Percentiles rank a stretch among this genome's conserved stretches.
These are phyloP conservation scores for Drosophila rufa DNA, from an alignment of 1,140 invertebrate species.

Conservation along the genomic window DNA sequence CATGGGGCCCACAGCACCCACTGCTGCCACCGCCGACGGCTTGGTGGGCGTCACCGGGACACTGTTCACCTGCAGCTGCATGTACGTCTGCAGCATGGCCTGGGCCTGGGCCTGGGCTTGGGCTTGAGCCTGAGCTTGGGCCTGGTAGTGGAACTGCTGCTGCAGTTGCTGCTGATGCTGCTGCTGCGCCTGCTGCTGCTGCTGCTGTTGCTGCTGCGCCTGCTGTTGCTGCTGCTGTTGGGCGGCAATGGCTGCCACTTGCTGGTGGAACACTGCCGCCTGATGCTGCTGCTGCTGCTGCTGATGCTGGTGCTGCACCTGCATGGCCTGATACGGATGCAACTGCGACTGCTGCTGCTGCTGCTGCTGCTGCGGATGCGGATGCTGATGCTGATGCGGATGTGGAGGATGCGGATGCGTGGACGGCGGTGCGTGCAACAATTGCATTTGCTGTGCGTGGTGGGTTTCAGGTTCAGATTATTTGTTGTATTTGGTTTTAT, in stretches of 20 bases:
- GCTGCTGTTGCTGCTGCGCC: slow-evolving; percentile 43
- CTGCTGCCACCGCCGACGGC: slow-evolving; percentile 34
- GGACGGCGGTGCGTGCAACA: slow-evolving; percentile 81
- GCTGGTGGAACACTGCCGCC: slow-evolving; percentile 55
- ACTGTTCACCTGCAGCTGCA: slow-evolving; percentile 82
- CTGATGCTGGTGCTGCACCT: slow-evolving; percentile 57
- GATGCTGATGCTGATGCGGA: slow-evolving; percentile 64
- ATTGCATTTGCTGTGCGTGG: slow-evolving; percentile 85
- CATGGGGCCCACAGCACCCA: slow-evolving; percentile 34
- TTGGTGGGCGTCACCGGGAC: slow-evolving; percentile 74
- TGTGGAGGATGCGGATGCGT: slow-evolving; percentile 76
- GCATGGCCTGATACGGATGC: slow-evolving; percentile 43
- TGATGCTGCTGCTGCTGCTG: slow-evolving; percentile 62
- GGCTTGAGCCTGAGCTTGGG: slow-evolving; percentile 48
- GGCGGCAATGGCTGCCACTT: slow-evolving; percentile 57
- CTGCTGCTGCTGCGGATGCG: slow-evolving; percentile 66
- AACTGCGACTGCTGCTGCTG: slow-evolving; percentile 68
- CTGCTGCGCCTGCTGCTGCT: slow-evolving; percentile 28
- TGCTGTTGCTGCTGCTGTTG: slow-evolving; percentile 54
- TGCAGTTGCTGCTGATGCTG: slow-evolving; percentile 58
- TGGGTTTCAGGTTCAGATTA: slow-evolving; percentile 82
- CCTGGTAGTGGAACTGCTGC: slow-evolving; percentile 70
- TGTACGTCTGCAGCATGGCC: slow-evolving; percentile 82
- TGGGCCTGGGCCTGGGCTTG: slow-evolving; percentile 70
- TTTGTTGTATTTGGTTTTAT: slow-evolving; percentile 62